Conservation (phyloP, 2,888 invertebrate species). For the Chrysolina americana region DNA sequence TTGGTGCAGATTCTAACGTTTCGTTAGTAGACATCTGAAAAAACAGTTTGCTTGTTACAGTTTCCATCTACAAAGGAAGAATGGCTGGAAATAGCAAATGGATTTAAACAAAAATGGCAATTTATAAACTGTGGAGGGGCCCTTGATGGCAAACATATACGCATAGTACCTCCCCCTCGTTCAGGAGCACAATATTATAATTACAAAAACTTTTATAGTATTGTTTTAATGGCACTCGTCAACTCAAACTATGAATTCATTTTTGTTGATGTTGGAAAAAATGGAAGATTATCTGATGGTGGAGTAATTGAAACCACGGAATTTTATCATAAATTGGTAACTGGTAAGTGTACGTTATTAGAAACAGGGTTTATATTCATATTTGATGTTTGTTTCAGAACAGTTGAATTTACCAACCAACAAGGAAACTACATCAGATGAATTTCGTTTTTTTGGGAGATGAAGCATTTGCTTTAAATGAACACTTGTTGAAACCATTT, state of each 20-base stretch:
- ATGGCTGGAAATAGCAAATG: slow-evolving; percentile 6
- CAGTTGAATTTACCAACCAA: background rate
- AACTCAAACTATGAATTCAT: slow-evolving; percentile 42
- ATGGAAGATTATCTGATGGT: slow-evolving; percentile 42
- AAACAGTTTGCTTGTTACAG: slow-evolving; percentile 7
- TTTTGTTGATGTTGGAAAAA: slow-evolving; percentile 38
- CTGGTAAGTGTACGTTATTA: background rate
- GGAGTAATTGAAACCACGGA: slow-evolving; percentile 37
- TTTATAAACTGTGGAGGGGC: slow-evolving; percentile 39
- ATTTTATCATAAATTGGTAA: slow-evolving; percentile 31
- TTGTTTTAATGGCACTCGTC: slow-evolving; percentile 40
- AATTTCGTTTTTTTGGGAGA: background rate
- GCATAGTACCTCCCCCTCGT: slow-evolving; percentile 33
- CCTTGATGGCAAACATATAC: slow-evolving; percentile 37
- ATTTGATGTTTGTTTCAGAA: background rate
- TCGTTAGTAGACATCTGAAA: background rate
- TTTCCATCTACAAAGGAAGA: slow-evolving; percentile 14
- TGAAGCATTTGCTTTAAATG: background rate
- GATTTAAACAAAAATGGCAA: slow-evolving; percentile 31
- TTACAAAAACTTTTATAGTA: slow-evolving; percentile 39
- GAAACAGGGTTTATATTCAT: background rate
- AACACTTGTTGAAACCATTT: slow-evolving; percentile 4
- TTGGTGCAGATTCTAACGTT: background rate
- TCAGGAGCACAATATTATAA: slow-evolving; percentile 40
- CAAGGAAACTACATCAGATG: background rate